Evolutionary conservation across 2,797 vertebrate species (phyloP), one percentile per base, ranked within the genome.

Genomic region (Betta splendens): DNA sequence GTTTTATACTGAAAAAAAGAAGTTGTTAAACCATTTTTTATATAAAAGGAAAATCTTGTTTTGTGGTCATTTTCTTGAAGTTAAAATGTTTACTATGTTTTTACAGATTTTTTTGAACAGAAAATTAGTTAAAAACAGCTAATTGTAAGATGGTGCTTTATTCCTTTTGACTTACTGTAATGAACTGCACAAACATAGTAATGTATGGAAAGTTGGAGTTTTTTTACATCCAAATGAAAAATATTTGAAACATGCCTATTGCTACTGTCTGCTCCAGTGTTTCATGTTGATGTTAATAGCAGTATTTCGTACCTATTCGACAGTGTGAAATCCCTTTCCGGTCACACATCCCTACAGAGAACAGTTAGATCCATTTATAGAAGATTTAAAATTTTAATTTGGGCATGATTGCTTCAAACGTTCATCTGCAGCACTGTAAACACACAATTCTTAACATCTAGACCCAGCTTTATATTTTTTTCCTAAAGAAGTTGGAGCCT

Each of bases 1-100:
- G 91, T 98, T 98, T 98, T 98, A 95, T 98, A 98, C 93, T 93
- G 85, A 93, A 91, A 94, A n/a, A 94, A 93, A 90, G 87, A 92
- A 94, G 90, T 87, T 92, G 92, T 95, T 95, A 96, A 95, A 95
- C 89, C 86, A 84, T 93, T 93, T 97, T 95, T 91, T 92, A 94
- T 94, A 95, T 91, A 92, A 93, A 94, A 92, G n/a, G n/a, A 53
- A 46, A 72, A 58, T n/a, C 45, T 70, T 87, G 81, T 85, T 80
- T 88, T 89, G 86, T 90, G 87, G 77, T 89, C 85, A 82, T 90
- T 89, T 86, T 75, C 63, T 76, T 85, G 67, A 79, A 75, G 64
- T 83, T 78, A 66, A 38, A 58, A 65, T 77, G 77, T 84, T 85
- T 84, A 75, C 78, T 77, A 80, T 52, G 46, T 80, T 83, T 82